Percentiles rank a stretch among this genome's conserved stretches.
Evolutionary conservation across 2,113 vertebrate species (phyloP).

Genomic region (Syrrhaptes paradoxus): DNA sequence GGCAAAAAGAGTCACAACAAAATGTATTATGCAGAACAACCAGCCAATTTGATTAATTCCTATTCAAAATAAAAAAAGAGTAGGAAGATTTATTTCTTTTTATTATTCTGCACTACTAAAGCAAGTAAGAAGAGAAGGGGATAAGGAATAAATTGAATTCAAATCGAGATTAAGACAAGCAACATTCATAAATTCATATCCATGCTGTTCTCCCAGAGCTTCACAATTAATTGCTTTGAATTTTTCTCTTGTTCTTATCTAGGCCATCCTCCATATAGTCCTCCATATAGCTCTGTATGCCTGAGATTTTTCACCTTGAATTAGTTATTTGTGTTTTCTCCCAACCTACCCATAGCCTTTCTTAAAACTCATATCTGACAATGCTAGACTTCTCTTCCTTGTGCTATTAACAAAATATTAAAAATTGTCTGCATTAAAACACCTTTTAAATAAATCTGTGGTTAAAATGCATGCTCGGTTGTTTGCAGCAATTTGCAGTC

Average conservation of each 20-base stretch:
- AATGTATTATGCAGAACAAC: constrained; percentile 29
- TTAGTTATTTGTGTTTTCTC: background rate
- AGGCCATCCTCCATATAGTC: constrained; percentile 1
- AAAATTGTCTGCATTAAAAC: background rate
- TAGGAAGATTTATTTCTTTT: constrained; percentile 49
- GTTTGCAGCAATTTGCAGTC: background rate
- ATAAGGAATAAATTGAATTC: constrained; percentile 47
- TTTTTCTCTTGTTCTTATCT: constrained; percentile 20
- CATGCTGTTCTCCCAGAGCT: background rate
- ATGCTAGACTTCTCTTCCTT: background rate
- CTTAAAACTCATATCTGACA: background rate
- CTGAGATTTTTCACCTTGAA: constrained; percentile 8
- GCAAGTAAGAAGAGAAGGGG: constrained; percentile 13
- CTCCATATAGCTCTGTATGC: constrained; percentile 4
- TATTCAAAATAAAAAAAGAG: constrained; percentile 35
- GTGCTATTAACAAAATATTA: background rate
- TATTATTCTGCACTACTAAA: constrained; percentile 45
- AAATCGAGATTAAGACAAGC: constrained; percentile 27
- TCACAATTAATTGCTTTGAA: constrained; percentile 35
- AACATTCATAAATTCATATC: constrained; percentile 47
- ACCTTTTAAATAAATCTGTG: background rate
- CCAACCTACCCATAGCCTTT: background rate
- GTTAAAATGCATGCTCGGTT: background rate
- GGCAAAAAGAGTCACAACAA: constrained; percentile 14
- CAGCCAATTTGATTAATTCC: constrained; percentile 40